Base-by-base conservation (phyloP, 37 sponge, comb jelly and placozoan genomes). In the Beroe forskalii region DNA sequence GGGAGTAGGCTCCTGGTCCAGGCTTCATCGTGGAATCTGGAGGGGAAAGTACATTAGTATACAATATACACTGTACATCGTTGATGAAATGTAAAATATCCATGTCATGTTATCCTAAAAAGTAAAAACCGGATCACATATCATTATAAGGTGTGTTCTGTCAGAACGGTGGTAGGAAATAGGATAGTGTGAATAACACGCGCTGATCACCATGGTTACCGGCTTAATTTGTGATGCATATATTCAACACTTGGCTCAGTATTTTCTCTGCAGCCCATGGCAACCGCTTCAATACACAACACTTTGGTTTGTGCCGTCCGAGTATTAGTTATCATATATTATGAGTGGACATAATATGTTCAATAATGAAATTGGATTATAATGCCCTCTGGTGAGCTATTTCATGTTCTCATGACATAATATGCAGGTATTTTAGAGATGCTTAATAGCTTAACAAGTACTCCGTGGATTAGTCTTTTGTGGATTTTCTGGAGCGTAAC, bases 1-100 rank as follows among this genome's bases (percentile, higher is more conserved):
- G 98, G 32, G 90, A 91, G 90, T 97, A 89, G 27, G 96, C 95
- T 20, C 98, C 98, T 19, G 98, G 98, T 30, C 98, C 98, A 40
- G 98, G 98, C 90, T 92, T 95, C 91, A 62, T 93, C 61, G 96
- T 94, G 64, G 94, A 67, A 91, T 95, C 98, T 97, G 90, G 31
- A 37, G 36, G 40, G 55, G 60, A 9, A 43, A 66, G 40, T 27
- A n/a, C 28, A 24, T 55, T 20, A 55, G 67, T 8, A 27, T 66
- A 66, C 8, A 66, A 66, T 14, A 66, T 14, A n/a, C n/a, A n/a
- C n/a, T 20, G 60, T 20, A 55, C 9, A 20, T 20, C 17, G 60
- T 55, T 55, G 17, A 17, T 20, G 60, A 17, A 55, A 55, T 17
- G 14, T 55, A 17, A 55, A 55, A 20, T 55, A 55, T 55, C 60